A percentile compares a stretch with the other conserved stretches of the same genome.
Conservation (phyloP, 1,140 invertebrate species). For the Saccostrea echinata region DNA sequence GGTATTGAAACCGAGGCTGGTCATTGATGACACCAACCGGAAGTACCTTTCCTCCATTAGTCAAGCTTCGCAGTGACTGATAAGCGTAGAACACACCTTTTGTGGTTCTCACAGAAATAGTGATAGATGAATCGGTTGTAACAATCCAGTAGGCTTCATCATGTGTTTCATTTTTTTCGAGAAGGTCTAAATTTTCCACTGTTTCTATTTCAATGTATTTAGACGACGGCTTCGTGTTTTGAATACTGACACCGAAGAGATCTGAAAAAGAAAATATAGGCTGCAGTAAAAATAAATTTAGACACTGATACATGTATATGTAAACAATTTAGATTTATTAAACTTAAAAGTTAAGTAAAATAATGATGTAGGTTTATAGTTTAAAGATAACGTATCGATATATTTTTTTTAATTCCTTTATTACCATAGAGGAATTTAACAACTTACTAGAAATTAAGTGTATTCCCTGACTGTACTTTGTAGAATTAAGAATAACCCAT, state of each 20-base stretch:
- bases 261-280: slow-evolving; percentile 1
- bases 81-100: slow-evolving; percentile 66
- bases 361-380: no score
- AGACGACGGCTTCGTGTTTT: slow-evolving; percentile 33
- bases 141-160: slow-evolving; percentile 63
- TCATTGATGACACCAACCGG: slow-evolving; percentile 62
- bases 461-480: not conserved
- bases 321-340: not conserved
- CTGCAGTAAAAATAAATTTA: not conserved
- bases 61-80: slow-evolving; percentile 64
- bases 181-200: slow-evolving; percentile 24
- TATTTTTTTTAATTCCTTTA: no score
- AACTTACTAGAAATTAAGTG: not conserved
- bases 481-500: not conserved
- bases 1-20: slow-evolving; percentile 70
- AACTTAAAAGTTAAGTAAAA: not conserved
- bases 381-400: no score
- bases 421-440: no score
- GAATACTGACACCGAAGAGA: not conserved
- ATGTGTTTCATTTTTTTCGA: slow-evolving; percentile 17
- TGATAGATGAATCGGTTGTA: slow-evolving; percentile 50
- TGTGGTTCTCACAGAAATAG: slow-evolving; percentile 52
- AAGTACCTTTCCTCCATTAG: slow-evolving; percentile 44
- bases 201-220: slow-evolving; percentile 45
- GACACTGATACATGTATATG: not conserved